Evolutionary conservation across 2,888 invertebrate genomes (phyloP), one percentile per base, ranked within the genome.

Genomic region (Drosophila setosimentum): DNA sequence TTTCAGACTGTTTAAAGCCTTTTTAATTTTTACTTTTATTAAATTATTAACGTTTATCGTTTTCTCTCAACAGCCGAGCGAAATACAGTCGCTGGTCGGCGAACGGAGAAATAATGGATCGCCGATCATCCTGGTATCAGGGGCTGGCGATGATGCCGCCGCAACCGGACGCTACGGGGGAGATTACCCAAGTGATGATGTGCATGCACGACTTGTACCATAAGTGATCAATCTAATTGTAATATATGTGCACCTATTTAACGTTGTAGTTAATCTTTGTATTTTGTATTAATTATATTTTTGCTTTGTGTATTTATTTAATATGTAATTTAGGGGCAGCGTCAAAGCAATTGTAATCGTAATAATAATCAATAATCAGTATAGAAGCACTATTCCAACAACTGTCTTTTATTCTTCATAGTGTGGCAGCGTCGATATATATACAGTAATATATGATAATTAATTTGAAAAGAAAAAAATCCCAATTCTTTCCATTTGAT

Each of bases 121-220:
- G 58, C 78, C 83, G 49, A 58, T 42, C 54, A 64, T 73, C 82
- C 27, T 91, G 80, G 78, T 92, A 82, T 81, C 74, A 67, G 80
- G 83, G 68, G 53, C 81, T 76, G 65, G 82, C 78, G 78, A 87
- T 81, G 82, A 90, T 81, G 68, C 83, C 86, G 29, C 80, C 82
- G 48, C 83, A 74, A 59, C 81, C 78, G 78, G 64, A 59, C 53
- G 30, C 27, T 84, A 71, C 63, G 73, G 84, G 68, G 88, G 91
- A 91, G 66, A 84, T 83, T 85, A 80, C 81, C 74, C 80, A 73
- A 51, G 68, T 76, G 87, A 92, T 87, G 91, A 92, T 89, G 91
- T 89, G 72, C 80, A 89, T 85, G 78, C 86, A 69, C 84, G 90
- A 73, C 87, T 92, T 84, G 91, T 92, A 61, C 82, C 92, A 68